Base-by-base conservation (phyloP, 2,797 vertebrate genomes). In the Spinus pinus region DNA sequence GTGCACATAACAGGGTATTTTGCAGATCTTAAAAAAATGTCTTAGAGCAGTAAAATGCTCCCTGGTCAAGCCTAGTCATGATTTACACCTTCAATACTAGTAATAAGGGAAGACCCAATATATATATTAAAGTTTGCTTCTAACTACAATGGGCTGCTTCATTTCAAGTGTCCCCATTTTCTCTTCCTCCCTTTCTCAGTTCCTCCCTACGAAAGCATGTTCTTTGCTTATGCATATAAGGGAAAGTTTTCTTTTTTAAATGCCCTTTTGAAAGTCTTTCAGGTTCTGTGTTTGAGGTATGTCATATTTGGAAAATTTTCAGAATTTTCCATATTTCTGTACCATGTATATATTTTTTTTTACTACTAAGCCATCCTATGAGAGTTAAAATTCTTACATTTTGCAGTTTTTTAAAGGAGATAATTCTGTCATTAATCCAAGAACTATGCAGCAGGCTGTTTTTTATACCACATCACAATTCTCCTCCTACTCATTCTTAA, bases 381-480 rank as follows among this genome's bases (percentile, higher is more conserved):
- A 14, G 18, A 83, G 49, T 92, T 86, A 44, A 92, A 95, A 77
- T 81, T 82, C 75, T 81, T 88, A 86, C 11, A 60, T 81, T 81
- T 95, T 93, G 58, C 65, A 61, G 35, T 53, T 77, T 88, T 96
- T 81, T 93, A 93, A 96, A 81, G 82, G 65, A 93, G 83, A 67
- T 78, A 89, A 95, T 87, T 90, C 92, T 96, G 89, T 95, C 90
- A 77, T 74, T 94, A 95, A 89, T 65, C 64, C 54, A 86, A 74
- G 93, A 92, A 44, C 11, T 84, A 81, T 95, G 94, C 75, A 90
- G 83, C 91, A 77, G 61, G 46, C 84, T 86, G 41, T 93, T 96
- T 97, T 97, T 95, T 85, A 77, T 84, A 94, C 94, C 93, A 95
- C 93, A 95, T 96, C 81, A 94, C 83, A 95, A 92, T 95, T 96